Base-by-base conservation (phyloP, 37 sponge, comb jelly and placozoan species). In the Dysidea cf. avara region DNA sequence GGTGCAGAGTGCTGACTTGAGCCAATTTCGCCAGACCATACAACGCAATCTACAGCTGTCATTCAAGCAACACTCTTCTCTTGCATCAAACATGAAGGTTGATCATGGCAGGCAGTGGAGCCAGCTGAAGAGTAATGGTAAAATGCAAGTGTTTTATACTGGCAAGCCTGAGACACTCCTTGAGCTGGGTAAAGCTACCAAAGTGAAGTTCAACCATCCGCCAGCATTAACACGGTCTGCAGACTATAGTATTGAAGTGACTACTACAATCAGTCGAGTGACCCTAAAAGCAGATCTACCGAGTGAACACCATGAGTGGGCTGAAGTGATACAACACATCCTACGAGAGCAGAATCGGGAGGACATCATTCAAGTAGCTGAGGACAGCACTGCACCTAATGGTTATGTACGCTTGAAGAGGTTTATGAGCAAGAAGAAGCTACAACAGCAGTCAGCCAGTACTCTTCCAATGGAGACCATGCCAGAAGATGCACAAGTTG, bases 81-180 rank as follows among this genome's bases (percentile, higher is more conserved):
- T 76, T 12, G 76, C 69, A 6, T 28, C 69, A 0, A 53, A 39
- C 55, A 17, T 74, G n/a, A 71, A 77, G 6, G 53, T 79, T 13
- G 75, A 73, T 50, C 81, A 87, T 53, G 88, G 88, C 32, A 81
- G 64, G 21, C 82, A 76, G 25, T 87, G 88, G 88, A 77, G 77
- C 29, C 82, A 81, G 39, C 49, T 87, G 21, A 74, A 81, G 51
- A 81, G 72, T 67, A 71, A 81, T 52, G 88, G 88, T 4, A 72
- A 81, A 26, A 28, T 87, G 29, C 88, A 87, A 68, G 81, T 70
- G 36, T 37, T 87, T 39, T 71, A 76, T 7, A 39, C 75, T 9
- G 78, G 82, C 34, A 46, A 51, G 21, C 82, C 88, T 0, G 82
- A 77, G 24, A 76, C 64, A 14, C 47, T 83, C 20, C 68, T 83